phyloP scores from a whole-genome alignment of 2,113 vertebrate species.

The Ictalurus furcatus region DNA sequence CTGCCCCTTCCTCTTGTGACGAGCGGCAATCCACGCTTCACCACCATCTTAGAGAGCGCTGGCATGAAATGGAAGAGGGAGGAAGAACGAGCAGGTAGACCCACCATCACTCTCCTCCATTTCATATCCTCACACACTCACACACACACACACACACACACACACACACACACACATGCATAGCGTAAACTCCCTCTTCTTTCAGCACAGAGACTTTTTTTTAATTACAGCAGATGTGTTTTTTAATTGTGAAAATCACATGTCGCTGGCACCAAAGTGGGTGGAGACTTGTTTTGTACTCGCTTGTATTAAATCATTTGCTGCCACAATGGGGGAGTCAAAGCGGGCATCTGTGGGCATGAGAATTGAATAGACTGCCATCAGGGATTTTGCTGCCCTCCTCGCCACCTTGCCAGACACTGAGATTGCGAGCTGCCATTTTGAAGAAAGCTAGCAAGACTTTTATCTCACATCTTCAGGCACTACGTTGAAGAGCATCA shows the following conservation, averaged over 20 bases:
- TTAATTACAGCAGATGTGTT: slow-evolving; percentile 70
- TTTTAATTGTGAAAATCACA: slow-evolving; percentile 70
- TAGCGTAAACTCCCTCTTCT: slow-evolving; percentile 7
- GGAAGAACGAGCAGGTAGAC: slow-evolving; percentile 70
- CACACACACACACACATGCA: slow-evolving; percentile 23
- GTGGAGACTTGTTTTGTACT: slow-evolving; percentile 62
- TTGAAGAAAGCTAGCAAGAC: slow-evolving; percentile 55
- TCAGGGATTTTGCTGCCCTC: slow-evolving; percentile 68
- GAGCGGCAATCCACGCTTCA: slow-evolving; percentile 70
- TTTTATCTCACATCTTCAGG: slow-evolving; percentile 21
- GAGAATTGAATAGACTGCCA: slow-evolving; percentile 61
- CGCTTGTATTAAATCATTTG: slow-evolving; percentile 70
- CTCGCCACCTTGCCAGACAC: slow-evolving; percentile 55
- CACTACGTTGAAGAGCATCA: slow-evolving; percentile 2
- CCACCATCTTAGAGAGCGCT: slow-evolving; percentile 79
- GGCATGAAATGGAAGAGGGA: slow-evolving; percentile 77
- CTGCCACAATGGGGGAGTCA: slow-evolving; percentile 64
- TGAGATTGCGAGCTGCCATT: slow-evolving; percentile 71
- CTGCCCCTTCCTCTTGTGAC: slow-evolving; percentile 71
- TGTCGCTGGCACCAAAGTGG: slow-evolving; percentile 63
- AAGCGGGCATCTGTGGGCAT: slow-evolving; percentile 70
- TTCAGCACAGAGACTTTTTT: slow-evolving; percentile 38
- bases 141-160: slow-evolving; percentile 41
- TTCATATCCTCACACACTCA: slow-evolving; percentile 26
- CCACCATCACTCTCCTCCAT: slow-evolving; percentile 48